phyloP scores from a whole-genome alignment of 92 coral and sea anemone species.

The Epizoanthus fatuus region DNA sequence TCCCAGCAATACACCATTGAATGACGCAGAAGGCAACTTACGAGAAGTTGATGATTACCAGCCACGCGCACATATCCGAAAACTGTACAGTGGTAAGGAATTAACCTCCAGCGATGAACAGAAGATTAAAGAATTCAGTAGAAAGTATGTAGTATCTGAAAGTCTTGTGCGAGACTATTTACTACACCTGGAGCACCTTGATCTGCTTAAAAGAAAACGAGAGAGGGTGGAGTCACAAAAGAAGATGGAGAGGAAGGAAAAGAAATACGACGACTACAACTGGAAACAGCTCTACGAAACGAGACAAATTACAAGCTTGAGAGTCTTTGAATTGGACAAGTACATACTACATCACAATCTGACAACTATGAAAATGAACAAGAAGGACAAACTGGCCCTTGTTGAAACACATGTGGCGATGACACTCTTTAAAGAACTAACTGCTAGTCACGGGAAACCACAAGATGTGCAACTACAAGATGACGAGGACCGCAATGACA shows the following conservation, averaged over 20 bases:
- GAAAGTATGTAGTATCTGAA: constrained; percentile 51
- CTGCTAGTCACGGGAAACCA: constrained; percentile 12
- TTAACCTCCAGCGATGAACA: constrained; percentile 48
- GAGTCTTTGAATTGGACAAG: constrained; percentile 64
- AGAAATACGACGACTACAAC: constrained; percentile 47
- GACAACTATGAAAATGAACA: constrained; percentile 57
- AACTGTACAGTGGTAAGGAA: constrained; percentile 26
- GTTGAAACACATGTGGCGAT: constrained; percentile 76
- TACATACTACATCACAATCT: constrained; percentile 58
- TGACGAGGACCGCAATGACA: constrained; percentile 37
- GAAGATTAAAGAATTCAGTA: constrained; percentile 52
- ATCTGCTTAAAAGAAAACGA: constrained; percentile 52
- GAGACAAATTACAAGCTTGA: constrained; percentile 20
- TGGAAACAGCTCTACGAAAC: too few species aligned
- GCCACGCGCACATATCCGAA: constrained; percentile 59
- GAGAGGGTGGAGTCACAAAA: constrained; percentile 50
- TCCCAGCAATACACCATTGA: constrained; percentile 59
- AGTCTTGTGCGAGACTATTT: constrained; percentile 53
- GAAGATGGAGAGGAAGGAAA: constrained; percentile 51
- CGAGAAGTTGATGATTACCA: too few species aligned
- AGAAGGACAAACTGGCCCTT: constrained; percentile 63
- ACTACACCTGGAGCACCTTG: constrained; percentile 54
- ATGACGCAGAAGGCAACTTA: constrained; percentile 42
- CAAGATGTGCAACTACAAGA: constrained; percentile 37
- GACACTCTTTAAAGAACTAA: constrained; percentile 34